Evolutionary conservation across 1,140 invertebrate species (phyloP).

Genomic region (Notospermus geniculatus): DNA sequence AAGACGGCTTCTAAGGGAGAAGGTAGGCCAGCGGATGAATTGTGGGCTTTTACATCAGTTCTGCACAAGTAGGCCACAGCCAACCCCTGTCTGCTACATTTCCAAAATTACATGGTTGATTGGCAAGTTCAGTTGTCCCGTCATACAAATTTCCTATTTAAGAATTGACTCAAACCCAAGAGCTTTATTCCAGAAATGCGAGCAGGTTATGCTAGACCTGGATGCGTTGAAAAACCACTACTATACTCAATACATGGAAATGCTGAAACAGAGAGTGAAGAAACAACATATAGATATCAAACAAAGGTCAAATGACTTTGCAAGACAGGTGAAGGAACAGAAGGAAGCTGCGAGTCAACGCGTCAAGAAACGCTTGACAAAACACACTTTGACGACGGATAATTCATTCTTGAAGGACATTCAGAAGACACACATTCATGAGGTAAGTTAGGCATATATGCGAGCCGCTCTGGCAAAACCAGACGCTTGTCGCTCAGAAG

Average conservation of each 20-base stretch:
- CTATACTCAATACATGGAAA: background rate
- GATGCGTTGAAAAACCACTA: background rate
- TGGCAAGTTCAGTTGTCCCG: too few relatives aligned
- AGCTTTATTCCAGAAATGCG: background rate
- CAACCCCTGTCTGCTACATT: too few relatives aligned
- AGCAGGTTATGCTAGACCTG: background rate
- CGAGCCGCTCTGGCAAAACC: too few relatives aligned
- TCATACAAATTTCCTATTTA: too few relatives aligned
- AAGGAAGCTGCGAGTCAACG: background rate
- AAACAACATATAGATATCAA: background rate
- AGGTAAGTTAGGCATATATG: too few relatives aligned
- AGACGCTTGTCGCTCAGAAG: too few relatives aligned
- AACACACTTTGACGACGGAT: background rate
- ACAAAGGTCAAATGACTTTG: background rate
- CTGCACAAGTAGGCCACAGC: too few relatives aligned
- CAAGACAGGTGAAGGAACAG: background rate
- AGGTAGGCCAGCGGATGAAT: too few relatives aligned
- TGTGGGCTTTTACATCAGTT: too few relatives aligned
- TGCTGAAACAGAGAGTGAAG: background rate
- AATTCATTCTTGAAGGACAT: slow-evolving; percentile 4
- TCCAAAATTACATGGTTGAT: too few relatives aligned
- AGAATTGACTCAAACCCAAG: too few relatives aligned
- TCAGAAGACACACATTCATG: background rate
- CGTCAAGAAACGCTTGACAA: background rate
- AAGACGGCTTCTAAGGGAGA: too few relatives aligned